phyloP scores from a whole-genome alignment of 1,140 invertebrate species.

The Babylonia areolata region DNA sequence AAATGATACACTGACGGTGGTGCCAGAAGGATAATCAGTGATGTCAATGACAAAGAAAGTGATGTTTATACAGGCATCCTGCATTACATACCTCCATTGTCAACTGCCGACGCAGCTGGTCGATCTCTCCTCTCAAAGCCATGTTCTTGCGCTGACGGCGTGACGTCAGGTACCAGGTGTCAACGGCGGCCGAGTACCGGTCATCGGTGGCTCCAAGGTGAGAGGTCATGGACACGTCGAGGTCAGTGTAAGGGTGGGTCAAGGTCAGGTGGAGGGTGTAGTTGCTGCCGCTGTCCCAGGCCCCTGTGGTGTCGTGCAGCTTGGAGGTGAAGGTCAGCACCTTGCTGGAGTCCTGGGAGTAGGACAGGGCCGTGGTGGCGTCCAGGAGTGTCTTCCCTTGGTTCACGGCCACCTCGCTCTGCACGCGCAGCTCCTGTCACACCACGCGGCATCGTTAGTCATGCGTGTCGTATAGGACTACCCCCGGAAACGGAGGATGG shows the following conservation, averaged over 20 bases:
- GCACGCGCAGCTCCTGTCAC: slow-evolving; percentile 46
- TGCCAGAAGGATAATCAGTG: no score
- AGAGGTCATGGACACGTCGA: slow-evolving; percentile 62
- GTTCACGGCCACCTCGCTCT: slow-evolving; percentile 55
- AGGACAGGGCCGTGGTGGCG: slow-evolving; percentile 66
- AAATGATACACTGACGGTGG: no score
- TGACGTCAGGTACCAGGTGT: slow-evolving; percentile 62
- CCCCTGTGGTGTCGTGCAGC: slow-evolving; percentile 59
- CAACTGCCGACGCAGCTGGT: slow-evolving; percentile 60
- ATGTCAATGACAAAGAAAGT: no score
- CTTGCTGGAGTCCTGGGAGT: slow-evolving; percentile 63
- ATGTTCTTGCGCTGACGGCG: slow-evolving; percentile 55
- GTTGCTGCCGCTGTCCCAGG: slow-evolving; percentile 50
- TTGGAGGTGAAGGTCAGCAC: slow-evolving; percentile 67
- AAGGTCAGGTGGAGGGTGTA: slow-evolving; percentile 60
- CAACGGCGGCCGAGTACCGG: slow-evolving; percentile 55
- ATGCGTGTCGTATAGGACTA: no score
- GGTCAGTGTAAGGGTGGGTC: slow-evolving; percentile 62
- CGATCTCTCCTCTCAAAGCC: slow-evolving; percentile 65
- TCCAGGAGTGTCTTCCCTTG: slow-evolving; percentile 54
- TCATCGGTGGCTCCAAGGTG: slow-evolving; percentile 52
- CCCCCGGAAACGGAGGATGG: no score
- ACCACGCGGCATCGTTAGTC: slow-evolving; percentile 31
- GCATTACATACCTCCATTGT: slow-evolving; percentile 58
- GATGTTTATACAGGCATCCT: no score